Conservation (phyloP, 1,140 invertebrate species). For the Wiebesia pumilae region DNA sequence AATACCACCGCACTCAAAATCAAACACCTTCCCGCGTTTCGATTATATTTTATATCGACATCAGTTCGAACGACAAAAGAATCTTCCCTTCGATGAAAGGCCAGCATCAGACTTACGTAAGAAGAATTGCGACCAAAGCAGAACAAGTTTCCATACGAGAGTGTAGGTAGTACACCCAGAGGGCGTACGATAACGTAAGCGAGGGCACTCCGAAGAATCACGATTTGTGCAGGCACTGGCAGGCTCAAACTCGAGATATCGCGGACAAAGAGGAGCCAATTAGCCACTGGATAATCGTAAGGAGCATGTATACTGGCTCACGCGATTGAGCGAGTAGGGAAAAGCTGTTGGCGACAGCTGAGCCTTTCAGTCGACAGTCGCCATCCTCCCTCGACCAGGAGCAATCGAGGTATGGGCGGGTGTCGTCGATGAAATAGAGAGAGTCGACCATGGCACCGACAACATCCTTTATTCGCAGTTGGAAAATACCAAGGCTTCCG, state of each 20-base stretch:
- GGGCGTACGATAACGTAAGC: not conserved
- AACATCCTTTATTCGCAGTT: slow-evolving; percentile 20
- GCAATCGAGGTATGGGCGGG: not conserved
- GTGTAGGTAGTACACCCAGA: not conserved
- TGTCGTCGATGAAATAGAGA: not conserved
- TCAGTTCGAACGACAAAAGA: not conserved
- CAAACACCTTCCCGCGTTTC: too few relatives aligned
- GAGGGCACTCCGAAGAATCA: not conserved
- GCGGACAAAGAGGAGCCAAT: slow-evolving; percentile 42
- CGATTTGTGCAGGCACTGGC: slow-evolving; percentile 3
- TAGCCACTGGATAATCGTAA: slow-evolving; percentile 39
- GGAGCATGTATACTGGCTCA: slow-evolving; percentile 2
- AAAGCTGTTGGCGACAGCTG: slow-evolving; percentile 21
- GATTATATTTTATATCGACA: too few relatives aligned
- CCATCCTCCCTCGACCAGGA: not conserved
- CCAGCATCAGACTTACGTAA: not conserved
- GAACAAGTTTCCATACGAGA: not conserved
- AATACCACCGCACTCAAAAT: too few relatives aligned
- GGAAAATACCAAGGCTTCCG: not conserved
- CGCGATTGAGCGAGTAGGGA: too few relatives aligned
- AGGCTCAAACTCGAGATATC: not conserved
- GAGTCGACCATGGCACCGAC: slow-evolving; percentile 4
- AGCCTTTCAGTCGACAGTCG: slow-evolving; percentile 40
- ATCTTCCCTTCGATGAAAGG: not conserved
- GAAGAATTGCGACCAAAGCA: not conserved